phyloP scores from a whole-genome alignment of 2,113 vertebrate genomes.

The Hirundichthys speculiger region DNA sequence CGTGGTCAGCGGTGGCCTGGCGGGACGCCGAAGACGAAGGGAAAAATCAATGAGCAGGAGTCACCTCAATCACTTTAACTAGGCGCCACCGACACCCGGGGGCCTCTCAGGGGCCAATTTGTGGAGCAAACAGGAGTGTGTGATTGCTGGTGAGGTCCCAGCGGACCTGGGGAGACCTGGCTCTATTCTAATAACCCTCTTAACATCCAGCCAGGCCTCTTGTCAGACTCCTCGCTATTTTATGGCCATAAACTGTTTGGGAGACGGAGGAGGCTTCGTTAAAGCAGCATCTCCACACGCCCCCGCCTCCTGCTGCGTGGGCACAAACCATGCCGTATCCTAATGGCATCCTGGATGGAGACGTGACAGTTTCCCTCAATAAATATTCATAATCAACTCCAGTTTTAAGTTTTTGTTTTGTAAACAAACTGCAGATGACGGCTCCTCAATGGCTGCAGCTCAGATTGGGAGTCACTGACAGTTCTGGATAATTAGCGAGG shows the following conservation, averaged over 20 bases:
- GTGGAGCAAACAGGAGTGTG: conserved; percentile 74
- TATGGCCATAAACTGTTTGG: conserved; percentile 37
- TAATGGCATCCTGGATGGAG: conserved; percentile 7
- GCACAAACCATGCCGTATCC: conserved; percentile 19
- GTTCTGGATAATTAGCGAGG: too few relatives aligned
- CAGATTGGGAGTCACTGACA: too few relatives aligned
- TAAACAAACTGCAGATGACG: not conserved
- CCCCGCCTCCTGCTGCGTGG: conserved; percentile 28
- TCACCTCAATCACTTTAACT: conserved; percentile 85
- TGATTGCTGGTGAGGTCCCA: conserved; percentile 58
- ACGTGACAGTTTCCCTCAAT: not conserved
- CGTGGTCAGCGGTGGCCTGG: conserved; percentile 54
- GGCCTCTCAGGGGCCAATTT: conserved; percentile 83
- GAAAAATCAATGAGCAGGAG: conserved; percentile 77
- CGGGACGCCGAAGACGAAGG: conserved; percentile 60
- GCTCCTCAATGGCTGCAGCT: too few relatives aligned
- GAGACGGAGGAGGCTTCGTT: conserved; percentile 38
- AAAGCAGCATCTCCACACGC: conserved; percentile 19
- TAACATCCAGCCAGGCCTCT: conserved; percentile 40
- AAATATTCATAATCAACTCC: conserved; percentile 24
- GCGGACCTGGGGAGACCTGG: conserved; percentile 42
- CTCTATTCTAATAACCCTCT: conserved; percentile 74
- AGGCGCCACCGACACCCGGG: conserved; percentile 57
- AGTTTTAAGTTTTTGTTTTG: conserved; percentile 8
- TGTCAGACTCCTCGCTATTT: conserved; percentile 34